Base-by-base conservation (phyloP, 1,140 invertebrate species). In the Rhyzopertha dominica region DNA sequence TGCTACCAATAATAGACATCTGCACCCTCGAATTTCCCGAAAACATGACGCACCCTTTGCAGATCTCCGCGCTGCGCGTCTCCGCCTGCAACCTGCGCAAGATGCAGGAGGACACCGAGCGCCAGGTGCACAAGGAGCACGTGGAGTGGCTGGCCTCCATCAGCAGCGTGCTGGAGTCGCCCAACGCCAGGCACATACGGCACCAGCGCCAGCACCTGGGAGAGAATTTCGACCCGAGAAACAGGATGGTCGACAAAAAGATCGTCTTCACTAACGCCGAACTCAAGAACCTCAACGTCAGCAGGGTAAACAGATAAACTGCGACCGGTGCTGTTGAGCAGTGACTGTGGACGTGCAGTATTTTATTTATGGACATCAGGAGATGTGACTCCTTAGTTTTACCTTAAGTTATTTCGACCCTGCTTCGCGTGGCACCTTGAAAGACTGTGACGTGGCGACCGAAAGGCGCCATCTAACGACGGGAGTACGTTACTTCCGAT, bases 1-100 rank as follows among this genome's bases (percentile, higher is more conserved):
- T 63, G 61, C 42, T 61, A 38, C 62, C 62, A 47, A 62, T 53
- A 29, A 45, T 64, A 57, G 62, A 64, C 32, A 49, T 64, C 16
- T 64, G 62, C 48, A 57, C 53, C 8, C 20, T 62, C 29, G 62
- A 62, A 48, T 49, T 58, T 14, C 59, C 58, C 5, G 52, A 58
- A 20, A 59, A 59, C 28, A 20, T 29, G 16, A 40, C 40, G 12
- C 31, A 41, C 12, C 18, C 30, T 13, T 19, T 17, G 3, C 22
- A 25, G 7, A 38, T 43, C 9, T 17, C 10, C 5, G 24, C 40
- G 12, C 26, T 49, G 20, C 51, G 52, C 16, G 57, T 47, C 8
- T 56, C 49, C 42, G 54, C 55, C 17, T 61, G 58, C 36, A 56
- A 61, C 30, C 37, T 59, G 31, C 47, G 53, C 4, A 59, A 54